These are phyloP conservation scores for Napeogenes sylphis DNA, from an alignment of 2,888 invertebrate genomes.

Conservation along the genomic window DNA sequence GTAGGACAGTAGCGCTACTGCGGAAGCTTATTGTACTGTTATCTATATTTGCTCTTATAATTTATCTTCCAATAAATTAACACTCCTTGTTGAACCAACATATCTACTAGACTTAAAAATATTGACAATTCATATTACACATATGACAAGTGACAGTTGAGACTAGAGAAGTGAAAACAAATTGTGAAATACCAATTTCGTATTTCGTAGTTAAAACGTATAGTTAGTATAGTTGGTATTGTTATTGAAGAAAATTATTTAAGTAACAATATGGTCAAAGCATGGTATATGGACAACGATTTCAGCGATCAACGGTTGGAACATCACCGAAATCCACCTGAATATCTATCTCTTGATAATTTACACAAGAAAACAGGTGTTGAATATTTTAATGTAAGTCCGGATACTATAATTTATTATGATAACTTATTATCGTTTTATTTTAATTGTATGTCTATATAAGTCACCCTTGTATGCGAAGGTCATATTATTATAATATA, in stretches of 20 bases:
- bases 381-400: constrained; percentile 88
- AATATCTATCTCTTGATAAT: constrained; percentile 82
- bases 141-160: not conserved
- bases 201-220: no score
- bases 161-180: not conserved
- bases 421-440: not conserved
- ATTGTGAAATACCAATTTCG: not conserved
- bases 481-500: not conserved
- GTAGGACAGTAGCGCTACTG: no score
- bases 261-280: constrained; percentile 84
- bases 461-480: not conserved
- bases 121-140: no score
- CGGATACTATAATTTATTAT: not conserved
- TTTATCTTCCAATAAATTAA: no score
- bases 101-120: no score
- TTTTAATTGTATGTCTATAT: not conserved
- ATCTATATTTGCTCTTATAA: no score
- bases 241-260: no score
- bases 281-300: constrained; percentile 89
- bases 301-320: constrained; percentile 86
- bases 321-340: constrained; percentile 88
- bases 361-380: constrained; percentile 87
- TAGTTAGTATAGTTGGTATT: no score
- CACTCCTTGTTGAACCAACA: no score
- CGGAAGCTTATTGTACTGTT: no score